These are phyloP conservation scores for Rhyacichthys aspro DNA, from an alignment of 2,797 vertebrate genomes.

Conservation along the genomic window DNA sequence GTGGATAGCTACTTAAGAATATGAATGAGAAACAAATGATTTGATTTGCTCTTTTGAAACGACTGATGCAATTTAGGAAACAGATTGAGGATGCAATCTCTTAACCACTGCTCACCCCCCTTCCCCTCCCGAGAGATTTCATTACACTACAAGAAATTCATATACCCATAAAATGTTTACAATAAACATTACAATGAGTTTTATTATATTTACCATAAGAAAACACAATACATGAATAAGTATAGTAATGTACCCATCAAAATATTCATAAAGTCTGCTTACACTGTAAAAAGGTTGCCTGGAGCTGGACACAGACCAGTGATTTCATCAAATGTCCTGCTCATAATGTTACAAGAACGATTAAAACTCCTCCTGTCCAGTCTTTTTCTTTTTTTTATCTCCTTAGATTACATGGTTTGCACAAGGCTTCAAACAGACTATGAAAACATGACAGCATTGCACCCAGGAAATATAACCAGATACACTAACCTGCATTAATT, in stretches of 20 bases:
- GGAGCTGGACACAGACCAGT: neutral
- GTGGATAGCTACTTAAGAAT: constrained; percentile 61
- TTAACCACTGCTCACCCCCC: constrained; percentile 26
- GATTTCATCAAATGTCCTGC: no score
- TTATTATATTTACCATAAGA: constrained; percentile 7
- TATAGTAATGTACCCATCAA: neutral
- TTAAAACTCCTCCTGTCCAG: no score
- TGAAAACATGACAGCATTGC: no score
- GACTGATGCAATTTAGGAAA: constrained; percentile 61
- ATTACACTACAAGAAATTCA: constrained; percentile 6
- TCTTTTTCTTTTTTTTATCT: no score
- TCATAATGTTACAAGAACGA: no score
- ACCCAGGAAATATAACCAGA: no score
- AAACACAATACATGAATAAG: neutral
- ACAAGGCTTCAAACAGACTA: no score
- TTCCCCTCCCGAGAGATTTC: constrained; percentile 15
- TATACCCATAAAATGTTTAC: constrained; percentile 11
- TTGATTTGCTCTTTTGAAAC: constrained; percentile 59
- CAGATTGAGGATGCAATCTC: constrained; percentile 55
- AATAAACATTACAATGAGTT: neutral
- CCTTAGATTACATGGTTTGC: no score
- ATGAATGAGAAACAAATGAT: constrained; percentile 64
- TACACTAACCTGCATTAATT: no score
- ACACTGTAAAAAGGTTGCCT: constrained; percentile 4
- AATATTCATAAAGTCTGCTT: constrained; percentile 1